phyloP scores from a whole-genome alignment of 1,140 invertebrate genomes.

The Trichogramma pretiosum region DNA sequence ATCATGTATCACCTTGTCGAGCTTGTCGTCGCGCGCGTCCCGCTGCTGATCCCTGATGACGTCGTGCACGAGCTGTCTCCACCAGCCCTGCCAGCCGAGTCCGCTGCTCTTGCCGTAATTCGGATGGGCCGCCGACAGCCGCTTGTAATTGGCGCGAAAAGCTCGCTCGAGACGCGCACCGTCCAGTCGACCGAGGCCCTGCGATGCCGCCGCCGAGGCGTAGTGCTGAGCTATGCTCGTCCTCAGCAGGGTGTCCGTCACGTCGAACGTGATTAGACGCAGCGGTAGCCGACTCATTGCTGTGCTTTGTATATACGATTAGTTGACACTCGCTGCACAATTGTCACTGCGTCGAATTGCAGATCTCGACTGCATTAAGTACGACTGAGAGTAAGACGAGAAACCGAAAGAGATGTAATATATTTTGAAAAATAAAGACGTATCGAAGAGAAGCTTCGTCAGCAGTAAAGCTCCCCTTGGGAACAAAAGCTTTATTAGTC shows the following conservation, averaged over 20 bases:
- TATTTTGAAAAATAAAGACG: no score
- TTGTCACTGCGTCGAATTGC: no score
- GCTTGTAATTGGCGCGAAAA: slow-evolving; percentile 55
- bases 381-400: no score
- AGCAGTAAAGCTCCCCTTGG: no score
- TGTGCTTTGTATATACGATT: no score
- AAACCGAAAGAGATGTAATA: no score
- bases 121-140: slow-evolving; percentile 59
- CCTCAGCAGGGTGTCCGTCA: slow-evolving; percentile 73
- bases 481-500: no score
- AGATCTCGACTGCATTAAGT: no score
- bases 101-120: slow-evolving; percentile 66
- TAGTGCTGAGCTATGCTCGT: slow-evolving; percentile 67
- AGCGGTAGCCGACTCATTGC: slow-evolving; percentile 37
- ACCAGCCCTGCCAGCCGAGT: slow-evolving; percentile 73
- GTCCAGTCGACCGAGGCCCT: slow-evolving; percentile 53
- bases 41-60: slow-evolving; percentile 51
- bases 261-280: slow-evolving; percentile 75
- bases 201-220: slow-evolving; percentile 54
- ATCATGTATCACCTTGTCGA: slow-evolving; percentile 29
- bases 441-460: no score
- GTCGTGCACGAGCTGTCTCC: slow-evolving; percentile 57
- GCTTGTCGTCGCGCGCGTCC: slow-evolving; percentile 20
- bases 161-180: slow-evolving; percentile 50
- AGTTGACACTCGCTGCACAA: no score